These are phyloP conservation scores for Hermetia illucens DNA, from an alignment of 1,140 invertebrate genomes.

Conservation along the genomic window DNA sequence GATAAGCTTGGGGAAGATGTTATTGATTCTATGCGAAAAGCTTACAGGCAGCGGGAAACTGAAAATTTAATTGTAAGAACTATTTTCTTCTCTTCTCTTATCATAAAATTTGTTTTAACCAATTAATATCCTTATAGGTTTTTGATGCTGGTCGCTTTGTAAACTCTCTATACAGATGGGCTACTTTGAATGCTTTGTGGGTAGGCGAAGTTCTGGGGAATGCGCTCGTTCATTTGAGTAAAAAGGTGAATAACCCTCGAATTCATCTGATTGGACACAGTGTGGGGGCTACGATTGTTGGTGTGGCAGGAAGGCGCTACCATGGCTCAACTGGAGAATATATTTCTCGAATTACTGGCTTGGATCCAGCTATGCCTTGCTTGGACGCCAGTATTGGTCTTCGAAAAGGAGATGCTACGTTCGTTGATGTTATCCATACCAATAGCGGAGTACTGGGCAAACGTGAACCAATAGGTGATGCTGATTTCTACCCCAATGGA, in stretches of 20 bases:
- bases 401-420: conserved; percentile 1
- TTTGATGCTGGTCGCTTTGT: conserved; percentile 21
- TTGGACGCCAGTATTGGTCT: conserved; percentile 40
- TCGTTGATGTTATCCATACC: conserved; percentile 1
- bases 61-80: too few relatives aligned
- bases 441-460: conserved; percentile 1
- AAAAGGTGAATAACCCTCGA: conserved; percentile 17
- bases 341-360: conserved; percentile 40
- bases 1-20: too few relatives aligned
- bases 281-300: conserved; percentile 37
- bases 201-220: conserved; percentile 18
- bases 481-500: too few relatives aligned
- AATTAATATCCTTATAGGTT: too few relatives aligned
- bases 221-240: conserved; percentile 23
- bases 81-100: too few relatives aligned
- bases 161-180: conserved; percentile 28
- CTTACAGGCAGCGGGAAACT: too few relatives aligned
- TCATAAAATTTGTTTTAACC: too few relatives aligned
- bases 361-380: conserved; percentile 56
- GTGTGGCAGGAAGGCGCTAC: conserved; percentile 33
- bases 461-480: neutral
- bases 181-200: conserved; percentile 24
- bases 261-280: conserved; percentile 27
- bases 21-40: too few relatives aligned
- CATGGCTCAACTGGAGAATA: conserved; percentile 19